phyloP scores from a whole-genome alignment of 2,888 invertebrate species.

The Oscheius sp. region DNA sequence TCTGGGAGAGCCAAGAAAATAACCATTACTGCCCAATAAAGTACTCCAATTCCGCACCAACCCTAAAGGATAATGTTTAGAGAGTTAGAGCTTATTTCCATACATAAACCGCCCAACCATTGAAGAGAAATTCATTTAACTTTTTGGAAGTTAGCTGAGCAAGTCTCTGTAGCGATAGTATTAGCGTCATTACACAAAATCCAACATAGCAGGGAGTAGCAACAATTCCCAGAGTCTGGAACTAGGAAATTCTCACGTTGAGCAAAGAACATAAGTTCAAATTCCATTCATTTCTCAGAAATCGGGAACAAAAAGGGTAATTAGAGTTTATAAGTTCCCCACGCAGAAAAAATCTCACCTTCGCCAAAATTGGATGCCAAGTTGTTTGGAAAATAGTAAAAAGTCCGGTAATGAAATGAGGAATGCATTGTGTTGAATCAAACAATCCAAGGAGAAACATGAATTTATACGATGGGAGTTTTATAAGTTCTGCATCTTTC shows the following conservation, averaged over 20 bases:
- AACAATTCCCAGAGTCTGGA: too few species aligned
- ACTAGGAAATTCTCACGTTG: not conserved
- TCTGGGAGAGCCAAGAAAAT: not conserved
- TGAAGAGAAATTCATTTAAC: conserved; percentile 46
- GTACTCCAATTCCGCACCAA: conserved; percentile 45
- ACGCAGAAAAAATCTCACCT: conserved; percentile 31
- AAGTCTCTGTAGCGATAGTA: conserved; percentile 57
- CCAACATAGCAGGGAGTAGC: conserved; percentile 62
- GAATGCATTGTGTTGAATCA: conserved; percentile 57
- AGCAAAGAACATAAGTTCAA: not conserved
- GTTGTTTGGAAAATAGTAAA: conserved; percentile 55
- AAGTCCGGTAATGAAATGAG: conserved; percentile 59
- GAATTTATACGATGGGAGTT: conserved; percentile 58
- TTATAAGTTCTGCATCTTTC: conserved; percentile 53
- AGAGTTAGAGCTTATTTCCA: not conserved
- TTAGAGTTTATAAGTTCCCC: not conserved
- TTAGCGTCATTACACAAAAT: conserved; percentile 58
- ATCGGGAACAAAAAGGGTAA: not conserved
- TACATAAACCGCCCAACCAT: conserved; percentile 35
- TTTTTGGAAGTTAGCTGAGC: conserved; percentile 40
- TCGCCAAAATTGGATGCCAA: conserved; percentile 46
- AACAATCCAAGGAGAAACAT: conserved; percentile 59
- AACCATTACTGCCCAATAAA: conserved; percentile 39
- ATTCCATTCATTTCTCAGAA: not conserved
- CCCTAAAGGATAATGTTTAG: conserved; percentile 31